Evolutionary conservation across 2,797 vertebrate genomes (phyloP).

Genomic region (Urophycis tenuis): DNA sequence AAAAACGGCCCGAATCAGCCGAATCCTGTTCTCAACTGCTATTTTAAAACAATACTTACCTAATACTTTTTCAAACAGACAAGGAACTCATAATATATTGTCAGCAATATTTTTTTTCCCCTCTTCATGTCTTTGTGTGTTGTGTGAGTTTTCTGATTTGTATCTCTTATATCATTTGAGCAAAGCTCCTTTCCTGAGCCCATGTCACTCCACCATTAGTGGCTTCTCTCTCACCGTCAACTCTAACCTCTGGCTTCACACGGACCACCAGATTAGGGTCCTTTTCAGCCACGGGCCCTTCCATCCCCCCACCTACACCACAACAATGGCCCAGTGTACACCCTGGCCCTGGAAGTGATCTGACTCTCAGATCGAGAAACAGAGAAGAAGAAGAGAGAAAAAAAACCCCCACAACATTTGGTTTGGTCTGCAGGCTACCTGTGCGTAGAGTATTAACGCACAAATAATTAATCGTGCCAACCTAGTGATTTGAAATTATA

Average conservation of each 20-base stretch:
- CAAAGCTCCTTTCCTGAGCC: neutral
- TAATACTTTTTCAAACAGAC: neutral
- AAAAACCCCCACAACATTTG: neutral
- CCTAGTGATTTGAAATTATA: neutral
- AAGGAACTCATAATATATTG: neutral
- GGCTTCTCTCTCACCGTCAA: neutral
- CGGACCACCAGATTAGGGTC: conserved; percentile 50
- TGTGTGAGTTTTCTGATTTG: neutral
- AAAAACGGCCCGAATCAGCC: neutral
- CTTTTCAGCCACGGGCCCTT: conserved; percentile 31
- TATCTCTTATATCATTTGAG: neutral
- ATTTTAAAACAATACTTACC: neutral
- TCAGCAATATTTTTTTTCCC: neutral
- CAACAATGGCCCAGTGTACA: conserved; percentile 62
- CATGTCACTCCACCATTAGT: conserved; percentile 15
- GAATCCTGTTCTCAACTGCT: neutral
- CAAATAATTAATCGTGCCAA: neutral
- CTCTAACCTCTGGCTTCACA: conserved; percentile 24
- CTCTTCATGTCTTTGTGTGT: neutral
- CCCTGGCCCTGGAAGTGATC: conserved; percentile 43
- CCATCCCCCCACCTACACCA: conserved; percentile 48
- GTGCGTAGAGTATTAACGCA: neutral
- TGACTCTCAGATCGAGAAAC: conserved; percentile 38
- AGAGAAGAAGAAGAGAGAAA: neutral
- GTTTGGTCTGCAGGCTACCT: conserved; percentile 27